Percentiles rank a stretch among this genome's conserved stretches.
Conservation (phyloP, 1,140 invertebrate genomes). For the Tyrophagus putrescentiae region DNA sequence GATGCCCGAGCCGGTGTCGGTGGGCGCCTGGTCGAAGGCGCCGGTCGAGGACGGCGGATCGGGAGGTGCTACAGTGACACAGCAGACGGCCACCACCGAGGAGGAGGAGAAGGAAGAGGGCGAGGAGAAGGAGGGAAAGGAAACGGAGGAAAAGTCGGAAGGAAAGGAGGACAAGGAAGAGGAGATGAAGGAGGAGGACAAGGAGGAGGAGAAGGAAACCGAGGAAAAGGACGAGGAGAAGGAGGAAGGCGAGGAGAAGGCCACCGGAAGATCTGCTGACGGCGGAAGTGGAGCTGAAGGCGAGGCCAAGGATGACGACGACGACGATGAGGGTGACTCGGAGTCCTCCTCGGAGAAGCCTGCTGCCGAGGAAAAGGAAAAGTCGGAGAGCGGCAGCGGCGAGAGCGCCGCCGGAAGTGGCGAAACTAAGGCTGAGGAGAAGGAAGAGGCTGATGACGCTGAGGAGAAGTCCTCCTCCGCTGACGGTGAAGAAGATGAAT, state of each 20-base stretch:
- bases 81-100: not conserved
- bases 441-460: slow-evolving; percentile 2
- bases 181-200: not conserved
- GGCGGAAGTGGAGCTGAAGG: not conserved
- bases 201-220: not conserved
- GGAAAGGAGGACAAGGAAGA: not conserved
- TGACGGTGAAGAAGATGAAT: not conserved
- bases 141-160: not conserved
- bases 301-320: not conserved
- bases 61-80: not conserved
- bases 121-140: not conserved
- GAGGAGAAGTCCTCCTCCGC: not conserved
- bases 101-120: not conserved
- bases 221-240: not conserved
- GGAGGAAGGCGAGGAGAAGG: not conserved
- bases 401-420: not conserved
- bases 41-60: slow-evolving; percentile 1
- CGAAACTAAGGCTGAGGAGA: not conserved
- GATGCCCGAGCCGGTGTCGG: slow-evolving; percentile 10
- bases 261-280: not conserved
- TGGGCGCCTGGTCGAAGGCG: slow-evolving; percentile 11
- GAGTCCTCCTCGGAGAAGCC: not conserved
- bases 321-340: not conserved
- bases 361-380: not conserved
- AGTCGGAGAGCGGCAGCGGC: too few relatives aligned